A percentile compares a stretch with the other conserved stretches of the same genome.
Conservation (phyloP, 2,113 vertebrate species). For the Thunnus maccoyii region DNA sequence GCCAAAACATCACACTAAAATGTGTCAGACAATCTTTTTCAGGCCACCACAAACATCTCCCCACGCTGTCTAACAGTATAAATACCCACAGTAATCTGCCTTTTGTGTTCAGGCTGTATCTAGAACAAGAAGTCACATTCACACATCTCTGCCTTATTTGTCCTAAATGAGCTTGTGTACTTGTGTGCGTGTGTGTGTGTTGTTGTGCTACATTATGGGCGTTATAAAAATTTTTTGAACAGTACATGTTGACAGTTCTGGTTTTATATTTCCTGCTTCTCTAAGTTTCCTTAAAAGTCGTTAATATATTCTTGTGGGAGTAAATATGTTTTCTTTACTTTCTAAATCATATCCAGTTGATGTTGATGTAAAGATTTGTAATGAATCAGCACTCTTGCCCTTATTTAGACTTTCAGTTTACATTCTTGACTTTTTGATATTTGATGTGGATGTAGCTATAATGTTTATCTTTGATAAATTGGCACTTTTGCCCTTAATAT, state of each 20-base stretch:
- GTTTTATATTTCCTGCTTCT: too few relatives aligned
- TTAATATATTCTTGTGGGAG: background rate
- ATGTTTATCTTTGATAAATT: too few relatives aligned
- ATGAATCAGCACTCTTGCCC: too few relatives aligned
- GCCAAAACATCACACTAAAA: slow-evolving; percentile 59
- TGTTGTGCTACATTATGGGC: background rate
- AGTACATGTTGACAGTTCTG: too few relatives aligned
- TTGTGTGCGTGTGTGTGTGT: too few relatives aligned
- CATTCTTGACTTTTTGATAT: too few relatives aligned
- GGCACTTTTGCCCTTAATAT: too few relatives aligned
- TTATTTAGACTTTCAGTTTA: too few relatives aligned
- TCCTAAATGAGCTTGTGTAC: slow-evolving; percentile 5
- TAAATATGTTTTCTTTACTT: background rate
- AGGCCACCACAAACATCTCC: slow-evolving; percentile 45
- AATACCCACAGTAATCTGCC: slow-evolving; percentile 47
- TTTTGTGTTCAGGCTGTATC: slow-evolving; percentile 24
- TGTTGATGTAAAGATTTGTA: too few relatives aligned
- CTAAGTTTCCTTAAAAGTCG: too few relatives aligned
- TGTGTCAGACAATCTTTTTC: slow-evolving; percentile 42
- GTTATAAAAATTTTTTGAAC: background rate
- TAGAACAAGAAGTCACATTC: slow-evolving; percentile 41
- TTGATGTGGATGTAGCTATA: too few relatives aligned
- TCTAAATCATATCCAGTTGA: too few relatives aligned
- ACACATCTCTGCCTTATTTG: background rate
- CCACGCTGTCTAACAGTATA: slow-evolving; percentile 21